phyloP scores from a whole-genome alignment of 1,140 invertebrate genomes.

The Pentalonia nigronervosa region DNA sequence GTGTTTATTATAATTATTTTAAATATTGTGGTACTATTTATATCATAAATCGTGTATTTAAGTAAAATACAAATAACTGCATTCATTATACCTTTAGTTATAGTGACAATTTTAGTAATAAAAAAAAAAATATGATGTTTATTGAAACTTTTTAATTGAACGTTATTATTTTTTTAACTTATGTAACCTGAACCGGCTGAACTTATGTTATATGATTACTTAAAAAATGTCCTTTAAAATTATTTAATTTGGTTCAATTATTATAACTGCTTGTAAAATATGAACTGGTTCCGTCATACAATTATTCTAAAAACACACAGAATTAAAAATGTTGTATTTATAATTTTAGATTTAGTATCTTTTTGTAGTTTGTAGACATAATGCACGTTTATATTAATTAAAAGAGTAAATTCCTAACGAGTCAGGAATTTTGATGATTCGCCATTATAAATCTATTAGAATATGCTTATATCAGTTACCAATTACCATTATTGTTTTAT shows the following conservation, averaged over 20 bases:
- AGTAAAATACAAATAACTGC: too few relatives aligned
- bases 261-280: too few relatives aligned
- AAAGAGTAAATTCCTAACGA: neutral
- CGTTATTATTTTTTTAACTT: neutral
- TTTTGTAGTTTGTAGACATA: neutral
- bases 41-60: neutral
- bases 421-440: neutral
- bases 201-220: neutral
- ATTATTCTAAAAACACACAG: too few relatives aligned
- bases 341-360: too few relatives aligned
- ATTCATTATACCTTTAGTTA: neutral
- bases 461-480: neutral
- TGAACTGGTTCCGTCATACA: too few relatives aligned
- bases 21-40: neutral
- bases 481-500: neutral
- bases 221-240: too few relatives aligned
- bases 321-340: too few relatives aligned
- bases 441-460: constrained; percentile 1
- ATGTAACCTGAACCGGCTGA: neutral
- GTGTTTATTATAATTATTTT: neutral
- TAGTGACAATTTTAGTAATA: neutral
- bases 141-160: neutral
- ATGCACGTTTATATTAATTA: neutral
- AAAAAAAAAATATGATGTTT: neutral
- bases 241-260: too few relatives aligned